These are phyloP conservation scores for Congeria kusceri DNA, from an alignment of 2,888 invertebrate genomes.

Conservation along the genomic window DNA sequence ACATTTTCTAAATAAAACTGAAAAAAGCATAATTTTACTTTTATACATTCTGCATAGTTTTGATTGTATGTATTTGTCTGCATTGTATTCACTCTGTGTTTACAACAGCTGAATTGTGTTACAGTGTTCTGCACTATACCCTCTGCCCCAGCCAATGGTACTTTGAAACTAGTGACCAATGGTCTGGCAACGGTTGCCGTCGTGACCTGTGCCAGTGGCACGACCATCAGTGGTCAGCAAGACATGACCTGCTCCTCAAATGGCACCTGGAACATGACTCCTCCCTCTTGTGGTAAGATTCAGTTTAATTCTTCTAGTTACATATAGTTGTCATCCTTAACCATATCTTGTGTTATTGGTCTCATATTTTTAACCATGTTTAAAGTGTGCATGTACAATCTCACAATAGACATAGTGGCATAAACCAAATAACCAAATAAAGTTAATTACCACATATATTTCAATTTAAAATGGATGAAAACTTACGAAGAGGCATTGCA, in stretches of 20 bases:
- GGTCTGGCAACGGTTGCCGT: conserved; percentile 29
- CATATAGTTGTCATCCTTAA: too few species aligned
- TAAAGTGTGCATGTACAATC: too few species aligned
- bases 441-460: too few species aligned
- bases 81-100: background rate
- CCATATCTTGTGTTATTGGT: too few species aligned
- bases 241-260: conserved; percentile 32
- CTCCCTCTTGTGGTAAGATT: conserved; percentile 39
- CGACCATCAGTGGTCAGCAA: conserved; percentile 31
- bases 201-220: conserved; percentile 42
- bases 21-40: too few species aligned
- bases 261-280: conserved; percentile 38
- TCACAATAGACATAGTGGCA: too few species aligned
- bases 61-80: background rate
- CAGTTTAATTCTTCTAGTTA: background rate
- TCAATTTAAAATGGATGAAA: too few species aligned
- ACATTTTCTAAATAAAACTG: too few species aligned
- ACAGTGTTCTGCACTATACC: conserved; percentile 27
- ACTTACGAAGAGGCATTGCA: too few species aligned
- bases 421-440: too few species aligned
- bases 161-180: conserved; percentile 20
- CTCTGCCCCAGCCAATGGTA: background rate
- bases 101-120: conserved; percentile 1
- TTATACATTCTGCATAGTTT: too few species aligned
- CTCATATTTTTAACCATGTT: too few species aligned